Percentiles rank a stretch among this genome's conserved stretches.
Evolutionary conservation across 2,797 vertebrate species (phyloP).

Genomic region (Alca torda): DNA sequence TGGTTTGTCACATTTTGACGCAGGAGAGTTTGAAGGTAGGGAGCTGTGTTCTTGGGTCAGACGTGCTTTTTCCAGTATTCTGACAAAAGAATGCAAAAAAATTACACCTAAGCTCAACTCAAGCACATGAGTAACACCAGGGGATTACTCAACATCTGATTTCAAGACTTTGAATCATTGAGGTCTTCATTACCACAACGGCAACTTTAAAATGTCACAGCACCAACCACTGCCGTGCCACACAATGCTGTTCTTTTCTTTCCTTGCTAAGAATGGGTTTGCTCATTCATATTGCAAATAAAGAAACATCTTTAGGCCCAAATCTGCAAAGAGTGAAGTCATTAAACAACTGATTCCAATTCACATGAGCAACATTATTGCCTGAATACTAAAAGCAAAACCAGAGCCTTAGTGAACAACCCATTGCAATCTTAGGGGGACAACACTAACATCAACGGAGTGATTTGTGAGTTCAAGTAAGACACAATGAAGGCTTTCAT

Average conservation of each 20-base stretch:
- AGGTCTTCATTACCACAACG: neutral
- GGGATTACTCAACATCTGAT: constrained; percentile 48
- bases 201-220: constrained; percentile 37
- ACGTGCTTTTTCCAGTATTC: neutral
- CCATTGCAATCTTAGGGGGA: neutral
- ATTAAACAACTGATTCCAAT: constrained; percentile 7
- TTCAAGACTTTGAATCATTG: constrained; percentile 52
- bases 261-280: neutral
- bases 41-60: neutral
- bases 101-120: constrained; percentile 10
- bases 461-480: neutral
- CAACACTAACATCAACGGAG: neutral
- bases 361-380: neutral
- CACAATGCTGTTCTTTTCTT: neutral
- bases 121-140: constrained; percentile 40
- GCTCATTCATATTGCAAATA: constrained; percentile 31
- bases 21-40: neutral
- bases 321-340: neutral
- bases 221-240: neutral
- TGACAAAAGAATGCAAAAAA: constrained; percentile 23
- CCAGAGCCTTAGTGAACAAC: neutral
- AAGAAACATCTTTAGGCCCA: neutral
- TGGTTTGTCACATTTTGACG: rapidly evolving
- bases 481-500: neutral
- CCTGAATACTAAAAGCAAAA: constrained; percentile 8